Base-by-base conservation (phyloP, 2,888 invertebrate species). In the Alloscopus bannaensis region DNA sequence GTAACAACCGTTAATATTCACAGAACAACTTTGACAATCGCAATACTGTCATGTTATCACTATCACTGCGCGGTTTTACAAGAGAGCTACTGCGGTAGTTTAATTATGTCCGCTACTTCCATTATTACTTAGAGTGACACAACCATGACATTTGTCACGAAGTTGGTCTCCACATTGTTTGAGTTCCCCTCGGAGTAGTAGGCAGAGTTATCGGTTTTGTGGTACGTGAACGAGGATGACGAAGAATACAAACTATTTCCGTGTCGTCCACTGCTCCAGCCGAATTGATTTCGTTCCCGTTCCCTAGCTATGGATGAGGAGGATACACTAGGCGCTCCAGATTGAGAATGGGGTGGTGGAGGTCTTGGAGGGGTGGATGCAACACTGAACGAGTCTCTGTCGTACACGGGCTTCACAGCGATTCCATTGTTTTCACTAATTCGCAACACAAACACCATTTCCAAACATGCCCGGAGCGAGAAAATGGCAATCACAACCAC, bases 131-230 rank as follows among this genome's bases (percentile, higher is more conserved):
- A 70, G 36, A 77, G 77, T 22, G 77, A 77, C 62, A 77, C 77
- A 70, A 77, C 77, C 77, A 70, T 70, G 18, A 70, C 57, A 76
- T 81, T 66, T 45, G 81, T 71, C 60, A 81, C 50, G 60, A 81
- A 81, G 52, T 42, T 64, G 36, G 47, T 65, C 69, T 75, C 75
- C 70, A 65, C 57, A 75, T 45, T 62, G 42, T 55, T 73, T 45
- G 29, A 13, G 6, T 22, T 22, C 4, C 24, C 52, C 52, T 36
- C 36, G 36, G 13, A 22, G 52, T 52, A 24, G 22, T 20, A 22
- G 3, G 65, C 18, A 1, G 65, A 50, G 1, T 24, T 26, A 3
- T 65, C 65, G 16, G 29, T 29, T 16, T 65, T 65, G 13, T 47
- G 18, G 31, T 3, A 24, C 13, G 18, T 62, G 2, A 11, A 13